Base-by-base conservation (phyloP, 2,888 invertebrate species). In the Athalia circularis region DNA sequence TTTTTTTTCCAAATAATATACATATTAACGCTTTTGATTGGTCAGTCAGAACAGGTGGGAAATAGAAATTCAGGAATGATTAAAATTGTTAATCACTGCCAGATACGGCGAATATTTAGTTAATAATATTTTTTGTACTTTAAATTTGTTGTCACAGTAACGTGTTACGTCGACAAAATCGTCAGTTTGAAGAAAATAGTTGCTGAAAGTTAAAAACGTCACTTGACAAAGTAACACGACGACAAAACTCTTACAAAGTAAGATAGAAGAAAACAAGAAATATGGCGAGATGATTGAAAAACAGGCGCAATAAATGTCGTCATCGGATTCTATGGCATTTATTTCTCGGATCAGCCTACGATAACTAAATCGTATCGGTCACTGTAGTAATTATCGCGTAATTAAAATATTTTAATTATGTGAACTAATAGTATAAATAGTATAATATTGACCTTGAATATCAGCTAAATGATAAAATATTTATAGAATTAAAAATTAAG, bases 401-500 rank as follows among this genome's bases (percentile, higher is more conserved):
- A 29, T 29, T 29, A 29, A 29, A 29, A 29, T 29, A 29, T 29
- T 29, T 29, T 2, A 29, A 29, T 29, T 29, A 29, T 29, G 29
- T 29, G 29, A 6, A 11, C 8, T 3, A 54, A 54, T 70, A 65
- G 7, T 43, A 64, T 64, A 64, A 29, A 9, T n/a, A 52, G 54
- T 68, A 68, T 52, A 68, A 29, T 68, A 29, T 68, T 29, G 50
- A 13, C 67, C 52, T 52, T 67, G 11, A 68, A 68, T 54, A 47
- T 43, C n/a, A 45, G 64, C 45, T 64, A 61, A 29, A 43, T 65
- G 5, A 52, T 68, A 68, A n/a, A 7, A 29, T 29, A 29, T 29
- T 29, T 29, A 29, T 67, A 59, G 57, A 59, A 72, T 59, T 72
- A 52, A 59, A 72, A 72, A 72, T 57, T 57, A 72, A 72, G 57